Conservation (phyloP, 2,888 invertebrate genomes). For the Agriopis marginaria region DNA sequence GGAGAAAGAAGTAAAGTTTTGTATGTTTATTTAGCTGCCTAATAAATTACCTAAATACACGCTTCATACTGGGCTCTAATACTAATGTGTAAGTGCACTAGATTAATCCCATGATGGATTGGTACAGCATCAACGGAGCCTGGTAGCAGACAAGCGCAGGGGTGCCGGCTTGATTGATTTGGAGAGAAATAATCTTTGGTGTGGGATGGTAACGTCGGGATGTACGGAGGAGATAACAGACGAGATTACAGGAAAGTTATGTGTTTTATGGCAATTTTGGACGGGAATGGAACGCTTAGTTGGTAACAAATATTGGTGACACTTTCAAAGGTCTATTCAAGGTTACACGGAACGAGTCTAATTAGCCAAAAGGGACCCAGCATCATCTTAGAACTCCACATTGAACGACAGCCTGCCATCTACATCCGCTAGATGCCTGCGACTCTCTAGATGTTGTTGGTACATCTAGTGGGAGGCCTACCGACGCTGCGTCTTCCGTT, state of each 20-base stretch:
- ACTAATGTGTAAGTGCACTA: background rate
- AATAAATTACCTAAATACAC: too few species aligned
- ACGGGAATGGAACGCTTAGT: background rate
- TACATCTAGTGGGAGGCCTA: too few species aligned
- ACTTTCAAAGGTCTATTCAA: too few species aligned
- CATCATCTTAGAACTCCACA: too few species aligned
- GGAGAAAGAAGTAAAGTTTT: too few species aligned
- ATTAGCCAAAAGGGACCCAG: too few species aligned
- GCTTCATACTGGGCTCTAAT: background rate
- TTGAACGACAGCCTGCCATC: too few species aligned
- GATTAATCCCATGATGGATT: slow-evolving; percentile 26
- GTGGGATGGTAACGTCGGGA: slow-evolving; percentile 32
- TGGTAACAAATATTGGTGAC: background rate
- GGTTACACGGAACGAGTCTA: too few species aligned
- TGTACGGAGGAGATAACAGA: slow-evolving; percentile 16
- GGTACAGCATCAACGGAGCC: slow-evolving; percentile 9
- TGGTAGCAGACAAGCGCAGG: slow-evolving; percentile 14
- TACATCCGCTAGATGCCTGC: too few species aligned
- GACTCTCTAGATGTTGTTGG: too few species aligned
- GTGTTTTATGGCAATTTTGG: slow-evolving; percentile 5
- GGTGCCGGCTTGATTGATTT: slow-evolving; percentile 38
- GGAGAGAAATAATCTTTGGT: slow-evolving; percentile 21
- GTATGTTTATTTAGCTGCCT: too few species aligned
- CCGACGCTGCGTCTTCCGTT: too few species aligned
- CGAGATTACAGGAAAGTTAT: slow-evolving; percentile 15